A percentile compares a stretch with the other conserved stretches of the same genome.
These are phyloP conservation scores for Dryobota labecula DNA, from an alignment of 2,888 invertebrate species.

Conservation along the genomic window DNA sequence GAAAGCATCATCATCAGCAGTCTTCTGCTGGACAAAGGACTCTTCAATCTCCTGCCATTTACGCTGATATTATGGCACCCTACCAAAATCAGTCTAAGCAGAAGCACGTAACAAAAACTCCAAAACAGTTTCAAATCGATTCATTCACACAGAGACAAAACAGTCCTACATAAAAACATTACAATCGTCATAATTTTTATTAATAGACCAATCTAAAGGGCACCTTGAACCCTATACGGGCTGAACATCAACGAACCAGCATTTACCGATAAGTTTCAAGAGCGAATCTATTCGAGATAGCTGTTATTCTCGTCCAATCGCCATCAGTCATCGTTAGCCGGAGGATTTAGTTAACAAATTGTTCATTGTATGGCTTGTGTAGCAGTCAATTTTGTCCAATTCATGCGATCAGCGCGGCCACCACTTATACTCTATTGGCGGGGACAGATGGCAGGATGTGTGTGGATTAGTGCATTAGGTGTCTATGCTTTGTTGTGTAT, in stretches of 20 bases:
- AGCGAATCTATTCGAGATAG: slow-evolving; percentile 29
- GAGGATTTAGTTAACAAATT: slow-evolving; percentile 75
- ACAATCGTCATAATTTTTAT: slow-evolving; percentile 38
- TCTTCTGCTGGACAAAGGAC: too few relatives aligned
- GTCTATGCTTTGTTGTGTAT: slow-evolving; percentile 44
- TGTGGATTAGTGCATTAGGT: slow-evolving; percentile 74
- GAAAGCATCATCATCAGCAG: too few relatives aligned
- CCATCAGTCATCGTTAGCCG: slow-evolving; percentile 80
- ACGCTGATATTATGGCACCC: too few relatives aligned
- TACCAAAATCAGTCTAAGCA: not conserved
- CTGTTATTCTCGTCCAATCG: slow-evolving; percentile 40
- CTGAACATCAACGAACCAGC: slow-evolving; percentile 31
- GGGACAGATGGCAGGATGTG: slow-evolving; percentile 79
- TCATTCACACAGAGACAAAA: not conserved
- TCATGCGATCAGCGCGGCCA: slow-evolving; percentile 73
- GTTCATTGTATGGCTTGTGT: slow-evolving; percentile 64
- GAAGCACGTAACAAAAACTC: not conserved
- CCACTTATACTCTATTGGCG: slow-evolving; percentile 80
- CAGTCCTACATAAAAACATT: not conserved
- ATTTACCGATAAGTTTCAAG: slow-evolving; percentile 36
- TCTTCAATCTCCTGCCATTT: too few relatives aligned
- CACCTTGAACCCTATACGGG: slow-evolving; percentile 34
- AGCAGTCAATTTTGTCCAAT: slow-evolving; percentile 87
- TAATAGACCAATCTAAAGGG: slow-evolving; percentile 24
- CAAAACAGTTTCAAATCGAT: not conserved